Base-by-base conservation (phyloP, 2,797 vertebrate genomes). In the Sebastes paucispinis region DNA sequence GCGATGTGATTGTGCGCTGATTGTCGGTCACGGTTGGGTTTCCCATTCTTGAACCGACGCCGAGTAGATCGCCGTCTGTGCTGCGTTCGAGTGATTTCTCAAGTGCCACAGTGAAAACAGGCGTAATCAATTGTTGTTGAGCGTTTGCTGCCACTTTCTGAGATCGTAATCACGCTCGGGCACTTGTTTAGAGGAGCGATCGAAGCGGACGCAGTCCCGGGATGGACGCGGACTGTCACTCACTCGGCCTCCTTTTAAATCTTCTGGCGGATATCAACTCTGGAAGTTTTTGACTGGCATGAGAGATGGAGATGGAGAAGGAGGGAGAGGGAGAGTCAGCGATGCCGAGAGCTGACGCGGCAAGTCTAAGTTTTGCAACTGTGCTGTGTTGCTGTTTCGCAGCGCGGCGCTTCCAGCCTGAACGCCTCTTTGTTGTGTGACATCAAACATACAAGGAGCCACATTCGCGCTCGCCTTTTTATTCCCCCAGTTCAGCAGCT, bases 361-460 rank as follows among this genome's bases (percentile, higher is more conserved):
- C 85, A 43, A 43, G 78, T 85, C 84, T 32, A 60, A 85, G 86
- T 90, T 87, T 87, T 87, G 86, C 62, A 77, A 47, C 72, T 62
- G 74, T 84, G 86, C 79, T 78, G 79, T 76, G 77, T 84, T 89
- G 82, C 80, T 55, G 64, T 87, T 88, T 86, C 24, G 3, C 87
- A 47, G 73, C 69, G 20, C 29, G 20, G 12, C 11, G 81, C 87
- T 89, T 71, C 76, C 75, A 85, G 85, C 78, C 83, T 71, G 78
- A 82, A 20, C 32, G 16, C 73, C 10, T 34, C 86, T 90, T 88
- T 91, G 88, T 90, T 88, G 88, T 88, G 89, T 31, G 86, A 89
- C 89, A 89, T 92, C 88, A 93, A 88, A 91, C 83, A 68, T 76
- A 50, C 11, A 20, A 69, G 78, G 63, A 80, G 77, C 68, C 71